These are phyloP conservation scores for Pandemis heparana DNA, from an alignment of 2,888 invertebrate genomes.

Conservation along the genomic window DNA sequence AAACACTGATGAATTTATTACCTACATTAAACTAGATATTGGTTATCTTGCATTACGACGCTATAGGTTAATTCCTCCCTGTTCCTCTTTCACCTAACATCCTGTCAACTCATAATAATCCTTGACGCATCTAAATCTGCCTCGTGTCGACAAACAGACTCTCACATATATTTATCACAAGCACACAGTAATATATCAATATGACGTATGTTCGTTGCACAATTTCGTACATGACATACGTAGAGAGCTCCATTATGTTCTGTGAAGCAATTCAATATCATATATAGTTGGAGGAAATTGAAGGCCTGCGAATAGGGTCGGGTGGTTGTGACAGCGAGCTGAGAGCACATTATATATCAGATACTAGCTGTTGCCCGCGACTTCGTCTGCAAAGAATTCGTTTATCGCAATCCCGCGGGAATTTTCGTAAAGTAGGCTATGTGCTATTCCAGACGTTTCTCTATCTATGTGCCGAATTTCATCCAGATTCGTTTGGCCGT, in stretches of 20 bases:
- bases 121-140: background rate
- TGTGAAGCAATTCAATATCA: conserved; percentile 78
- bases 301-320: conserved; percentile 61
- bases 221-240: conserved; percentile 71
- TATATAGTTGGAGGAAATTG: conserved; percentile 79
- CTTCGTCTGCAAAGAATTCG: too few relatives aligned
- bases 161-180: conserved; percentile 19
- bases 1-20: too few relatives aligned
- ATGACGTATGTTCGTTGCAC: conserved; percentile 44
- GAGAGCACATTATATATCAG: background rate
- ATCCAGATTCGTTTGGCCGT: too few relatives aligned
- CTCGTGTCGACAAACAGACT: conserved; percentile 1
- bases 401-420: too few relatives aligned
- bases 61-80: too few relatives aligned
- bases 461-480: too few relatives aligned
- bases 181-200: conserved; percentile 28
- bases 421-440: too few relatives aligned
- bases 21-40: too few relatives aligned
- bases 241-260: conserved; percentile 71
- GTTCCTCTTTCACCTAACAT: background rate
- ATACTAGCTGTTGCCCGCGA: too few relatives aligned
- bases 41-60: too few relatives aligned
- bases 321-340: conserved; percentile 1
- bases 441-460: too few relatives aligned
- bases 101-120: conserved; percentile 4